Base-by-base conservation (phyloP, 2,797 vertebrate species). In the Botia kubotai region DNA sequence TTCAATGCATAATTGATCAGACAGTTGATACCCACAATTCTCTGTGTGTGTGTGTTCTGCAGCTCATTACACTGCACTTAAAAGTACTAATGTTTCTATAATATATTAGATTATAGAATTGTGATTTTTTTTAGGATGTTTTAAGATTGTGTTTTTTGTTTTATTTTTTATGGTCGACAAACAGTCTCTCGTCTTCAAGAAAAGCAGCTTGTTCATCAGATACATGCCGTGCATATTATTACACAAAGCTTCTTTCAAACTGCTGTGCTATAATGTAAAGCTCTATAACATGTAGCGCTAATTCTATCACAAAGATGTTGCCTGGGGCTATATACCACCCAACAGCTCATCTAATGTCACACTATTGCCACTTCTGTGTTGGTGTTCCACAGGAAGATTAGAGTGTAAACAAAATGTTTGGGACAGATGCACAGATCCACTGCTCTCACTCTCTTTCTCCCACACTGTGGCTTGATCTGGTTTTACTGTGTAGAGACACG, bases 401-500 rank as follows among this genome's bases (percentile, higher is more conserved):
- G 57, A 82, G 65, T 48, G 29, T 74, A 77, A 78, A 81, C 81
- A 84, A 80, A 86, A 77, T 23, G 73, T 80, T 80, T 60, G 58
- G 75, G 65, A 82, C 85, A 84, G 72, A 78, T 78, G 75, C 58
- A 82, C 85, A 84, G 72, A 78, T 78, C 78, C 68, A 81, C 79
- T 70, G 65, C 81, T 75, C 71, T 79, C 75, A 57, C 57, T 48
- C 23, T 55, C 66, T 16, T 39, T 52, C 81, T 82, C 83, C 75
- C 79, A 82, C 77, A 82, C 66, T 8, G 26, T 50, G 53, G 19
- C 69, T 84, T 83, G 83, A 68, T 83, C 86, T 87, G 87, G 83
- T 89, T 86, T 81, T 65, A 84, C 79, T 74, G 74, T 78, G 75
- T 57, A 6, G 72, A 80, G 70, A 82, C 84, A 82, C 83, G 57